Percentiles rank a stretch among this genome's conserved stretches.
phyloP scores from a whole-genome alignment of 2,888 invertebrate genomes.

The Pomacea canaliculata region DNA sequence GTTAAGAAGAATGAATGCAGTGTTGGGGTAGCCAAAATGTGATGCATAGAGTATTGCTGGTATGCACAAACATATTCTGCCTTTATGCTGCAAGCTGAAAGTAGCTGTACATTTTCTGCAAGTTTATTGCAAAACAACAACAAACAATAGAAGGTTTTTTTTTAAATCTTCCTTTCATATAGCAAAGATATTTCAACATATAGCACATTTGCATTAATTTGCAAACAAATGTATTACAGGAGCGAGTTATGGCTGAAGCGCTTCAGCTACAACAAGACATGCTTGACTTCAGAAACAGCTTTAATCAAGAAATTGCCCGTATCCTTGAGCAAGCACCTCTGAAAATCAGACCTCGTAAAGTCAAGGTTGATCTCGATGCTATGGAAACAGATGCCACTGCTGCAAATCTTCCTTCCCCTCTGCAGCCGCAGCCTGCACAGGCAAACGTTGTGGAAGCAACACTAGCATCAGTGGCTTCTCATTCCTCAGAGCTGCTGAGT shows the following conservation, averaged over 20 bases:
- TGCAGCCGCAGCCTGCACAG: slow-evolving; percentile 68
- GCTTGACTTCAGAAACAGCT: slow-evolving; percentile 81
- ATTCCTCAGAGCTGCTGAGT: slow-evolving; percentile 2
- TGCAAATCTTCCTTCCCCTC: slow-evolving; percentile 73
- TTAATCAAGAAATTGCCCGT: slow-evolving; percentile 80
- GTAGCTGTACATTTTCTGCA: too few relatives aligned
- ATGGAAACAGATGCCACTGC: slow-evolving; percentile 73
- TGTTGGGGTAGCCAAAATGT: too few relatives aligned
- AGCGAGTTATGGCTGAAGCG: slow-evolving; percentile 77
- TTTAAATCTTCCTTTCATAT: too few relatives aligned
- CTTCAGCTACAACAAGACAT: slow-evolving; percentile 79
- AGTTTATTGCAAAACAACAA: too few relatives aligned
- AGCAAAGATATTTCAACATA: too few relatives aligned
- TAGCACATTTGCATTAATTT: too few relatives aligned
- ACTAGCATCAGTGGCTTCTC: background rate
- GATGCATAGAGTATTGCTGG: too few relatives aligned
- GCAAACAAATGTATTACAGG: slow-evolving; percentile 31
- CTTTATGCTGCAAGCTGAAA: too few relatives aligned
- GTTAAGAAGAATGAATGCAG: too few relatives aligned
- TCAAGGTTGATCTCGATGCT: slow-evolving; percentile 76
- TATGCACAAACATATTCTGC: too few relatives aligned
- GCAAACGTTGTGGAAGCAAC: background rate
- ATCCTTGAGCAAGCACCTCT: slow-evolving; percentile 81
- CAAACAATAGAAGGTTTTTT: too few relatives aligned
- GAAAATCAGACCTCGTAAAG: slow-evolving; percentile 61